Conservation (phyloP, 2,797 vertebrate genomes). For the Pipistrellus pygmaeus region DNA sequence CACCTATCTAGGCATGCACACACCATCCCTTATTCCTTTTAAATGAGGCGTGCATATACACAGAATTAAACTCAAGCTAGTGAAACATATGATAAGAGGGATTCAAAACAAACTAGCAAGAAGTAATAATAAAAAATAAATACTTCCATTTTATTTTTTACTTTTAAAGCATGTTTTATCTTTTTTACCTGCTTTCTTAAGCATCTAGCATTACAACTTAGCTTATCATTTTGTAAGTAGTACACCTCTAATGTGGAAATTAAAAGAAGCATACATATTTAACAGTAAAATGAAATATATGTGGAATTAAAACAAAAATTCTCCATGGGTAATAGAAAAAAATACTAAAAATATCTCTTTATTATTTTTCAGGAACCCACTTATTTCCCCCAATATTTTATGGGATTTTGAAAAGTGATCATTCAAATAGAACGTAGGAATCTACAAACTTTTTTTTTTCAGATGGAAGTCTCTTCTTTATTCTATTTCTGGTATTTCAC, state of each 20-base stretch:
- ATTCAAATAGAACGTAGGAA: background rate
- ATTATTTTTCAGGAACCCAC: background rate
- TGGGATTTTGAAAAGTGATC: background rate
- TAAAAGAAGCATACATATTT: background rate
- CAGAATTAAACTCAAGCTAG: background rate
- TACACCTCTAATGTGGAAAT: background rate
- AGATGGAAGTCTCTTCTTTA: background rate
- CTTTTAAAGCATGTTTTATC: constrained; percentile 5
- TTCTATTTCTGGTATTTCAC: background rate
- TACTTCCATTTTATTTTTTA: background rate
- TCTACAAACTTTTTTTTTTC: background rate
- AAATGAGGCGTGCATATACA: background rate
- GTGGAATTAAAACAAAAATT: background rate
- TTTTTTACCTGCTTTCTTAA: constrained; percentile 31
- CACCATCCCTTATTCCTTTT: background rate
- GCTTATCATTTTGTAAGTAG: background rate
- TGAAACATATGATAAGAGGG: background rate
- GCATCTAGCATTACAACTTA: background rate
- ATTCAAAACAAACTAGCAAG: constrained; percentile 9
- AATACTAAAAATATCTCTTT: background rate
- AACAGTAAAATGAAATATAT: background rate
- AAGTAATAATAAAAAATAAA: background rate
- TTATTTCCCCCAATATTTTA: background rate
- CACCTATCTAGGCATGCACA: background rate
- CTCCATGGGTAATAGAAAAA: background rate